Evolutionary conservation across 2,797 vertebrate genomes (phyloP).

Genomic region (Ctenochaetus hawaiiensis): DNA sequence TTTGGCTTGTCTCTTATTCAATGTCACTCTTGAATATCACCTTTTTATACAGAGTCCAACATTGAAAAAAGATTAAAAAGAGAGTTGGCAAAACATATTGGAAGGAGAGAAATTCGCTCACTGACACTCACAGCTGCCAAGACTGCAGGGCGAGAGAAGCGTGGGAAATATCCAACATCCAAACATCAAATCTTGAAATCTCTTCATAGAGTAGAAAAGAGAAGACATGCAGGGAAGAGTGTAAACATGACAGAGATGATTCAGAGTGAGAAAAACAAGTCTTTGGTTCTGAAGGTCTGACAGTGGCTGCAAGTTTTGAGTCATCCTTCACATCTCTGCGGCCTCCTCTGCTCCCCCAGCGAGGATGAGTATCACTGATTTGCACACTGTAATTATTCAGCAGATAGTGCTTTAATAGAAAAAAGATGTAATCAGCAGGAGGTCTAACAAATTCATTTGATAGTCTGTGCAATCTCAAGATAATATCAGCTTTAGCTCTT

Average conservation of each 20-base stretch:
- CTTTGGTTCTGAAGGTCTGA: slow-evolving; percentile 42
- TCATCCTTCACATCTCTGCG: slow-evolving; percentile 43
- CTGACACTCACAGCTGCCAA: slow-evolving; percentile 1
- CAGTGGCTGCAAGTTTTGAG: slow-evolving; percentile 38
- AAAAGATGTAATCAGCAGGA: slow-evolving; percentile 50
- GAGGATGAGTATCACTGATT: slow-evolving; percentile 22
- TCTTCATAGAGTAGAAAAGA: slow-evolving; percentile 7
- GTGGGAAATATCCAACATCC: slow-evolving; percentile 26
- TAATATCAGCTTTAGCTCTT: slow-evolving; percentile 19
- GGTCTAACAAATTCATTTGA: slow-evolving; percentile 35
- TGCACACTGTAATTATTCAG: slow-evolving; percentile 40
- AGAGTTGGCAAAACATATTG: neutral
- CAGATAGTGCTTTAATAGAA: slow-evolving; percentile 35
- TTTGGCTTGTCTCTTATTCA: neutral
- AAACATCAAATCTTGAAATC: slow-evolving; percentile 43
- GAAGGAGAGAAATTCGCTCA: slow-evolving; percentile 10
- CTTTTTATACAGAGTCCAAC: neutral
- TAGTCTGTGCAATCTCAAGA: slow-evolving; percentile 32
- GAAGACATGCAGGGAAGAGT: slow-evolving; percentile 14
- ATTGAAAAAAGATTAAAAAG: slow-evolving; percentile 8
- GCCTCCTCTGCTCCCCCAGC: neutral
- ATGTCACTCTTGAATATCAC: neutral
- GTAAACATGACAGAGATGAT: slow-evolving; percentile 58
- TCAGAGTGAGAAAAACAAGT: slow-evolving; percentile 40
- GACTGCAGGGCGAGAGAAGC: neutral